phyloP scores from a whole-genome alignment of 2,888 invertebrate genomes.

The Hanleya hanleyi region DNA sequence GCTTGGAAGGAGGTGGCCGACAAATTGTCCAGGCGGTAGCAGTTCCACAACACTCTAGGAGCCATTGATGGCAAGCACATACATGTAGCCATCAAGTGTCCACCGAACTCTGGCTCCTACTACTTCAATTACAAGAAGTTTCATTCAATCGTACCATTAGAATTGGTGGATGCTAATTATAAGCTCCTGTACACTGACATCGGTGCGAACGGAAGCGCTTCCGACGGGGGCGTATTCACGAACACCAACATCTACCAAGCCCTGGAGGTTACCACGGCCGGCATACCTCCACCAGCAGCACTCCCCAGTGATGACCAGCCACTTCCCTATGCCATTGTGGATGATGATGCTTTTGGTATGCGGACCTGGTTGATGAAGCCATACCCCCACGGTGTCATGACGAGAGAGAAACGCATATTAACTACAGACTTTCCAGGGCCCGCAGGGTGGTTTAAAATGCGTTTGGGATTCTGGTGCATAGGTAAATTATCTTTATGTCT shows the following conservation, averaged over 20 bases:
- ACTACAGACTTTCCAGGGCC: constrained; percentile 1
- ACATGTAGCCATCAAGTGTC: constrained; percentile 10
- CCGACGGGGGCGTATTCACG: constrained; percentile 9
- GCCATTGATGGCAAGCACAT: constrained; percentile 17
- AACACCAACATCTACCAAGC: constrained; percentile 1
- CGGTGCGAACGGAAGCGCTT: background rate
- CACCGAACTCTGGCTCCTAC: background rate
- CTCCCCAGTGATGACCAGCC: constrained; percentile 15
- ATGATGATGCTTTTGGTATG: constrained; percentile 18
- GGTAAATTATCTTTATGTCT: background rate
- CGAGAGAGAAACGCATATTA: constrained; percentile 12
- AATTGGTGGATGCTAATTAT: background rate
- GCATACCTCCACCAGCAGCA: constrained; percentile 13
- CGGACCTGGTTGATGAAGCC: constrained; percentile 25
- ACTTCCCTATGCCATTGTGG: constrained; percentile 9
- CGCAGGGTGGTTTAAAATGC: constrained; percentile 6
- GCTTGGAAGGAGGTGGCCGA: constrained; percentile 18
- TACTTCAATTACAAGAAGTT: constrained; percentile 18
- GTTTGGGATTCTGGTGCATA: background rate
- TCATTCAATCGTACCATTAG: constrained; percentile 12
- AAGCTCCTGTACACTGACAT: constrained; percentile 10
- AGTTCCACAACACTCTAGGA: constrained; percentile 11
- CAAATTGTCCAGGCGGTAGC: background rate
- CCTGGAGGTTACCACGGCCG: background rate
- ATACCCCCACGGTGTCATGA: constrained; percentile 2